These are phyloP conservation scores for Danio aesculapii DNA, from an alignment of 2,797 vertebrate genomes.

Conservation along the genomic window DNA sequence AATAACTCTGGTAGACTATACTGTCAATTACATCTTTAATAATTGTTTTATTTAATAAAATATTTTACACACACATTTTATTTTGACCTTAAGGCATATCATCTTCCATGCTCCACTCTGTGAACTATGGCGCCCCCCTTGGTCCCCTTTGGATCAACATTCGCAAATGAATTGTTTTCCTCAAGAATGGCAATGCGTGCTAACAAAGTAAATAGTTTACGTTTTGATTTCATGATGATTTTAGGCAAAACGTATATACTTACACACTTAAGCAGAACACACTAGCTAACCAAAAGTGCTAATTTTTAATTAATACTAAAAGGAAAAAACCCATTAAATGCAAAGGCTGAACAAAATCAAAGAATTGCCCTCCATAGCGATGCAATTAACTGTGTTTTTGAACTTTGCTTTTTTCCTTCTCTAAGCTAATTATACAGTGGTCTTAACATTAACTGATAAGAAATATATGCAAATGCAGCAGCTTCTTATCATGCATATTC, in stretches of 20 bases:
- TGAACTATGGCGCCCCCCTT: too few relatives aligned
- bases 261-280: not conserved
- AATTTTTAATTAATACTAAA: not conserved
- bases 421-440: not conserved
- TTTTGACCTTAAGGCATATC: too few relatives aligned
- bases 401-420: not conserved
- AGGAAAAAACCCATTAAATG: not conserved
- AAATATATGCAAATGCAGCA: not conserved
- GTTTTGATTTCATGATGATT: too few relatives aligned
- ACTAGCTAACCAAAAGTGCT: not conserved
- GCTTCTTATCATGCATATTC: not conserved
- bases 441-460: not conserved
- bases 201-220: too few relatives aligned
- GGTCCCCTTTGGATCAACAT: too few relatives aligned
- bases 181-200: too few relatives aligned
- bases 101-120: too few relatives aligned
- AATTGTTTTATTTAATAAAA: too few relatives aligned
- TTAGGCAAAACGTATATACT: not conserved
- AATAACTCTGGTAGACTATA: too few relatives aligned
- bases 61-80: too few relatives aligned
- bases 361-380: not conserved
- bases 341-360: not conserved
- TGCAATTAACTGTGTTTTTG: slow-evolving; percentile 11
- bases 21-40: too few relatives aligned
- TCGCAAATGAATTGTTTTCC: too few relatives aligned